phyloP scores from a whole-genome alignment of 2,113 vertebrate genomes.

The Sylvia atricapilla region DNA sequence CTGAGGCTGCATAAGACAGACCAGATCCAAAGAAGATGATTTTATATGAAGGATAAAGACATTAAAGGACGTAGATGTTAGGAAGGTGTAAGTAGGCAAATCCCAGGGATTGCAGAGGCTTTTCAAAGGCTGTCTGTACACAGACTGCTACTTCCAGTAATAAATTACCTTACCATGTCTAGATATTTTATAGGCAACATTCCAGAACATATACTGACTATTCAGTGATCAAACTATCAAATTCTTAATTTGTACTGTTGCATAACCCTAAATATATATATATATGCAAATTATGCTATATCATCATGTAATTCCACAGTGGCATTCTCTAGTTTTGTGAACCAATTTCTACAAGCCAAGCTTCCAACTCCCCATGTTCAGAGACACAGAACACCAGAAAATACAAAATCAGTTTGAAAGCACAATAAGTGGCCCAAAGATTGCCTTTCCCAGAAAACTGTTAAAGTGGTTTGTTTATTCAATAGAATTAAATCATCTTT shows the following conservation, averaged over 20 bases:
- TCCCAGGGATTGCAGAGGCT: not conserved
- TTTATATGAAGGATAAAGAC: not conserved
- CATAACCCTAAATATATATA: not conserved
- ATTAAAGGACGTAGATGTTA: not conserved
- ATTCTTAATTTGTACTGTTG: not conserved
- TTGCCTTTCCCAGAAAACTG: conserved; percentile 31
- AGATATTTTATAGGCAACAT: not conserved
- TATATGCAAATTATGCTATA: not conserved
- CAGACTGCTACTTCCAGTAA: not conserved
- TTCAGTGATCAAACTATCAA: not conserved
- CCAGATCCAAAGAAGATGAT: not conserved
- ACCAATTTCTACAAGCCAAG: not conserved
- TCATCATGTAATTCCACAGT: not conserved
- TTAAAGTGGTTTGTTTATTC: conserved; percentile 71
- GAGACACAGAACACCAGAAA: not conserved
- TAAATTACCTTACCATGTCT: not conserved
- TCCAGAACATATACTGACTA: not conserved
- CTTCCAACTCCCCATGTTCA: not conserved
- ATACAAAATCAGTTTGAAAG: not conserved
- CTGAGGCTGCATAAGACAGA: not conserved
- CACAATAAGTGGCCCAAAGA: not conserved
- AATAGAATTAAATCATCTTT: conserved; percentile 42
- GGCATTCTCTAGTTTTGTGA: not conserved
- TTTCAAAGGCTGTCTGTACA: not conserved
- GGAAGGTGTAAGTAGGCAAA: not conserved